Base-by-base conservation (phyloP, 2,797 vertebrate species). In the Denticeps clupeoides region DNA sequence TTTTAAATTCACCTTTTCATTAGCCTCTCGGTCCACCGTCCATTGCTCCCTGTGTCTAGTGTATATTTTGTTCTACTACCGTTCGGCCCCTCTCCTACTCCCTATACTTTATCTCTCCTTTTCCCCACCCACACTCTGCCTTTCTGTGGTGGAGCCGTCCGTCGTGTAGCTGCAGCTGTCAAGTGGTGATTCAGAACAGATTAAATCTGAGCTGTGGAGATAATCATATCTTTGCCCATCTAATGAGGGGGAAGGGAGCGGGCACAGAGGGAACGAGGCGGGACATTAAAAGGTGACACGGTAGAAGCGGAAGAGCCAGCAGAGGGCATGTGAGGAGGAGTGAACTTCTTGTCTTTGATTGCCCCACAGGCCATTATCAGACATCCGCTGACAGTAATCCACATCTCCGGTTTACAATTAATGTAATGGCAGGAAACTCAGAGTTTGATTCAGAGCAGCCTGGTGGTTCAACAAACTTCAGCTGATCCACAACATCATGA, bases 181-280 rank as follows among this genome's bases (percentile, higher is more conserved):
- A 52, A 49, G 21, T 58, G 43, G 48, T 54, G 62, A 69, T 61
- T 71, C 58, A 66, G 60, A 64, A 23, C 51, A 65, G 64, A 76
- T 73, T 70, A 70, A 60, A 58, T 49, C 51, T 57, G 53, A 57
- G 58, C 49, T 46, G 61, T 45, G 55, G 55, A 63, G 59, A 70
- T 68, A 66, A 78, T 67, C 53, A 48, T 54, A 71, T 66, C 58
- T 56, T 47, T 52, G 50, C 44, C 25, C 54, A 51, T 26, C 43
- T 65, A 55, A 58, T 47, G 49, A 68, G 49, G 57, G 53, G 63
- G 55, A 9, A 59, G 28, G 61, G 55, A 49, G 45, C 13, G n/a
- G 24, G 9, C 31, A 24, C n/a, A 12, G 28, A 19, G 1, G 13
- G 33, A 29, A 25, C 43, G n/a, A 42, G 7, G 19, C 8, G 38